Percentiles rank a stretch among this genome's conserved stretches.
phyloP scores from a whole-genome alignment of 2,797 vertebrate species.

The Rhabdophis nuchalis region DNA sequence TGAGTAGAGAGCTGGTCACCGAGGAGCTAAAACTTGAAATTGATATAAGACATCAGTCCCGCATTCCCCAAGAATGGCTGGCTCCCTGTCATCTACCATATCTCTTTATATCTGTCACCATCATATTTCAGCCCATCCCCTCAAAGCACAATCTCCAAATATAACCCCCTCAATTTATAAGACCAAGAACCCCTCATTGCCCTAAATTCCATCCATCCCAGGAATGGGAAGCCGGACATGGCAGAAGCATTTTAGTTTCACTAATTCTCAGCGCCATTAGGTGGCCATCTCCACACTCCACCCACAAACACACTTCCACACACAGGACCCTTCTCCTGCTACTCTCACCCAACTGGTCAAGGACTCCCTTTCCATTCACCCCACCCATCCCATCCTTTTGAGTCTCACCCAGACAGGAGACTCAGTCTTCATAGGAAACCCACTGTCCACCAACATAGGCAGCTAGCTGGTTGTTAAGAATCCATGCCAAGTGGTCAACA shows the following conservation, averaged over 20 bases:
- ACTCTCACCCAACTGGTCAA: background rate
- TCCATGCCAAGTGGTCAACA: background rate
- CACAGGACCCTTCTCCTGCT: background rate
- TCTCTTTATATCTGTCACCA: background rate
- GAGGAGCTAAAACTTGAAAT: background rate
- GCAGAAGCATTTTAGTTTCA: background rate
- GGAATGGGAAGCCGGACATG: background rate
- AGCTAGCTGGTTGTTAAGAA: background rate
- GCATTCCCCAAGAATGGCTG: background rate
- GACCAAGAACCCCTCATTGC: background rate
- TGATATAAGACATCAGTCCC: background rate
- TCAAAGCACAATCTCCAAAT: background rate
- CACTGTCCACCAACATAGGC: background rate
- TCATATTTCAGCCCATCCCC: background rate
- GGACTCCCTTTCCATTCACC: background rate
- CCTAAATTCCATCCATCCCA: background rate
- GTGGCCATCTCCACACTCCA: background rate
- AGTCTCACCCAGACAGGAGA: background rate
- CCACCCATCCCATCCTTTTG: background rate
- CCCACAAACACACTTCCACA: background rate
- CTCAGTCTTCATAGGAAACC: background rate
- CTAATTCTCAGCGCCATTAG: background rate
- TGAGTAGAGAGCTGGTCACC: background rate
- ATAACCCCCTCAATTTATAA: background rate
- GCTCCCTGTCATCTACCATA: background rate